phyloP scores from a whole-genome alignment of 1,140 invertebrate genomes.

The Platorchestia sp. region DNA sequence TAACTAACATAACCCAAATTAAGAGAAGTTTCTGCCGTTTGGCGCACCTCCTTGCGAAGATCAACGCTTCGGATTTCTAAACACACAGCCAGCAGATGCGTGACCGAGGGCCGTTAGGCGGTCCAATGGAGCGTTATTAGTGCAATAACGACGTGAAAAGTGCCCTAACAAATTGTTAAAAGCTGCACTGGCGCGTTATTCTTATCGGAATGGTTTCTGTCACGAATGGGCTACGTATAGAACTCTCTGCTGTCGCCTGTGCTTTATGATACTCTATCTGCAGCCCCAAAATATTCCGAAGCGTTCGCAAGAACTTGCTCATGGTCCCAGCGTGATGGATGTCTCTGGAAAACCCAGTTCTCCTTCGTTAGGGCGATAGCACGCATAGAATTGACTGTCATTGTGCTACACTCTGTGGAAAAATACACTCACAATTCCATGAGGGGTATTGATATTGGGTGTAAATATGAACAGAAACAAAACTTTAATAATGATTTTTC shows the following conservation, averaged over 20 bases:
- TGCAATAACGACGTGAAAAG: slow-evolving; percentile 43
- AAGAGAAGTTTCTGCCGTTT: not conserved
- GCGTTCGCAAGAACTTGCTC: not conserved
- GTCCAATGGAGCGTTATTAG: slow-evolving; percentile 41
- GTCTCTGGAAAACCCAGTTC: not conserved
- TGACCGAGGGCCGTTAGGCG: not conserved
- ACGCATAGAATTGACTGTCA: not conserved
- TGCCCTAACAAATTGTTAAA: slow-evolving; percentile 49
- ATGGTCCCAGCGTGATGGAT: not conserved
- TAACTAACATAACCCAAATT: not conserved
- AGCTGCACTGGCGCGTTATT: slow-evolving; percentile 36
- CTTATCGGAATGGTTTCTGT: slow-evolving; percentile 30
- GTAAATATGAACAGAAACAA: no score
- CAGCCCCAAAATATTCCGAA: not conserved
- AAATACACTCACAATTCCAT: not conserved
- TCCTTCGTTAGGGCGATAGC: not conserved
- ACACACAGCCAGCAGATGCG: not conserved
- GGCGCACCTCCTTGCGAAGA: not conserved
- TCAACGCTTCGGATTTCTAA: not conserved
- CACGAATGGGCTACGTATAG: not conserved
- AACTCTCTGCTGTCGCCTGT: slow-evolving; percentile 5
- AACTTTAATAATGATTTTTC: no score
- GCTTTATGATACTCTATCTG: not conserved
- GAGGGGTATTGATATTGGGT: not conserved
- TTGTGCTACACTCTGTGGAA: not conserved